A percentile compares a stretch with the other conserved stretches of the same genome.
These are phyloP conservation scores for Smittia aterrima DNA, from an alignment of 2,888 invertebrate genomes.

Conservation along the genomic window DNA sequence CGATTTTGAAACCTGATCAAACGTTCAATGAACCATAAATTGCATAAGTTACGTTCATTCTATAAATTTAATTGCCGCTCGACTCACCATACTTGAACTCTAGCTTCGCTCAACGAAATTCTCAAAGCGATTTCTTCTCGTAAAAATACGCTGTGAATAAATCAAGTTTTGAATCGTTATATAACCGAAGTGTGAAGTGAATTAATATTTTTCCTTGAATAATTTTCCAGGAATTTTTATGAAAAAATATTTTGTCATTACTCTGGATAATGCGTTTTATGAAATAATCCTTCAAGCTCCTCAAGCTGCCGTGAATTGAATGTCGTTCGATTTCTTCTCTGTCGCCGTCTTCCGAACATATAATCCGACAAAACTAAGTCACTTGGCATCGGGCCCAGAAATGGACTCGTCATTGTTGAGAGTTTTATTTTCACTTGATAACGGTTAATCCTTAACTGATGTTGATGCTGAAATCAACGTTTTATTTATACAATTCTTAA, in stretches of 20 bases:
- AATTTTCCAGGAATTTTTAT: too few relatives aligned
- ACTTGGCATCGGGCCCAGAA: conserved; percentile 78
- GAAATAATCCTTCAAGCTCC: conserved; percentile 86
- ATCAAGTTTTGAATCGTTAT: too few relatives aligned
- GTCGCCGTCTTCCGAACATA: conserved; percentile 85
- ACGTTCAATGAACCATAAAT: not conserved
- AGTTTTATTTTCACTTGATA: not conserved
- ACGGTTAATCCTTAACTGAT: conserved; percentile 12
- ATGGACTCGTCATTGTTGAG: conserved; percentile 75
- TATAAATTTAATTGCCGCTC: not conserved
- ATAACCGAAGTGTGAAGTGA: too few relatives aligned
- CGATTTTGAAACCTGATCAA: conserved; percentile 50
- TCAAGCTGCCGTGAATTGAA: conserved; percentile 92
- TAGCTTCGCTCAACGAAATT: conserved; percentile 87
- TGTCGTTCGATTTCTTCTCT: conserved; percentile 88
- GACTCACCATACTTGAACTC: conserved; percentile 71
- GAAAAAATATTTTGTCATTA: too few relatives aligned
- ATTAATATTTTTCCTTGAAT: too few relatives aligned
- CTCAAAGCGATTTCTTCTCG: conserved; percentile 88
- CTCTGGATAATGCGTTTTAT: conserved; percentile 93
- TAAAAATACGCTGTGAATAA: conserved; percentile 54
- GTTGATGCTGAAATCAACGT: not conserved
- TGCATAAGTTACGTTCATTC: not conserved
- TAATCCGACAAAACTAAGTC: conserved; percentile 85
- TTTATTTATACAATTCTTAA: conserved; percentile 28